These are phyloP conservation scores for Neolamprologus ventralis DNA, from an alignment of 2,113 vertebrate genomes.

Conservation along the genomic window DNA sequence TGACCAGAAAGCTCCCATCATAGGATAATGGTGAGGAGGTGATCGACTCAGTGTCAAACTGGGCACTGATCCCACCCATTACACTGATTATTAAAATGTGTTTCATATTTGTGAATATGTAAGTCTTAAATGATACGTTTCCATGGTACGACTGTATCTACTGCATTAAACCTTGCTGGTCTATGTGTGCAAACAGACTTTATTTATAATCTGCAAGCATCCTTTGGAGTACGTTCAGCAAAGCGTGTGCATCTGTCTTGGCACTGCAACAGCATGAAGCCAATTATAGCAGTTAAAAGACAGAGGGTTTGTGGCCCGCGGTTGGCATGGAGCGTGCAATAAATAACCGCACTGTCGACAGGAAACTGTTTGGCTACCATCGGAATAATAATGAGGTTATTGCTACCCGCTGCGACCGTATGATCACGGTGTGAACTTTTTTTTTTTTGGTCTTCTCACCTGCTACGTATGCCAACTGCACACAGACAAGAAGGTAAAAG, in stretches of 20 bases:
- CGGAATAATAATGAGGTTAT: conserved; percentile 78
- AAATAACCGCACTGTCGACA: conserved; percentile 73
- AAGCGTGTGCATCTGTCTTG: conserved; percentile 64
- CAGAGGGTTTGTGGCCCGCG: conserved; percentile 66
- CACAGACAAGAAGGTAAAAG: conserved; percentile 20
- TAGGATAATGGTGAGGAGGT: not conserved
- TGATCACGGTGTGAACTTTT: conserved; percentile 61
- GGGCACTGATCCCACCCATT: not conserved
- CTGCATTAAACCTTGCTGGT: not conserved
- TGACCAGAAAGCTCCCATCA: not conserved
- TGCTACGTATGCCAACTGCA: conserved; percentile 46
- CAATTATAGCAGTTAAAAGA: conserved; percentile 76
- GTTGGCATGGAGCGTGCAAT: conserved; percentile 64
- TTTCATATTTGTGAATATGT: not conserved
- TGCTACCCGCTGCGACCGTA: conserved; percentile 67
- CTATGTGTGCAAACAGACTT: not conserved
- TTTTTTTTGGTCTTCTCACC: conserved; percentile 6
- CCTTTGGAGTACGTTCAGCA: conserved; percentile 36
- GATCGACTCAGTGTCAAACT: not conserved
- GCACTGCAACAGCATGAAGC: conserved; percentile 70
- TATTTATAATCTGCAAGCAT: not conserved
- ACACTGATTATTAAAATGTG: not conserved
- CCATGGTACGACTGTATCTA: not conserved
- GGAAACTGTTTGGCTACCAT: conserved; percentile 67
- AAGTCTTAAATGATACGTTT: not conserved